phyloP scores from a whole-genome alignment of 2,797 vertebrate species.

The Odontamblyopus rebecca region DNA sequence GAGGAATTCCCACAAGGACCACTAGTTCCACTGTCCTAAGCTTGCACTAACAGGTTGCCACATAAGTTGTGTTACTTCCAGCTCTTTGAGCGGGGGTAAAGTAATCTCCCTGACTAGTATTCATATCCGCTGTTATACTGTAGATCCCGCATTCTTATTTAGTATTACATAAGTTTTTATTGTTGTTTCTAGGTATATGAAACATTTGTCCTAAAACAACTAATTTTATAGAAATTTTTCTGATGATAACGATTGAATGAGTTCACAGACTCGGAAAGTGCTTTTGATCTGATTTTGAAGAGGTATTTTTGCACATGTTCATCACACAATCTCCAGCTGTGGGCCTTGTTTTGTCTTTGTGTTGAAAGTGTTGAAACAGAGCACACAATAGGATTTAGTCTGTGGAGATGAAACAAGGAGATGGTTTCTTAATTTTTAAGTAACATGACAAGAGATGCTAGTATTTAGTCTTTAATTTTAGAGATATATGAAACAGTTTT shows the following conservation, averaged over 20 bases:
- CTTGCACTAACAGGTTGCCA: slow-evolving; percentile 19
- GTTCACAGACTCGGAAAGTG: slow-evolving; percentile 4
- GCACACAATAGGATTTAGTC: slow-evolving; percentile 26
- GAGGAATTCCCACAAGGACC: slow-evolving; percentile 61
- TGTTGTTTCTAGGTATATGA: not conserved
- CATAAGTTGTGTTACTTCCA: slow-evolving; percentile 35
- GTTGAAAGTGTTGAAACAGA: slow-evolving; percentile 30
- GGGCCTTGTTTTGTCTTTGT: slow-evolving; percentile 25
- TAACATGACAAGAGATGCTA: slow-evolving; percentile 9
- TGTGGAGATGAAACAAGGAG: slow-evolving; percentile 13
- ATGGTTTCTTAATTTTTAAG: slow-evolving; percentile 19
- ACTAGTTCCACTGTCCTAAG: slow-evolving; percentile 34
- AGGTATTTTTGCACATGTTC: slow-evolving; percentile 7
- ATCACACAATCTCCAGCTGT: slow-evolving; percentile 1
- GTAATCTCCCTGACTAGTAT: slow-evolving; percentile 27
- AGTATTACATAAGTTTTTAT: not conserved
- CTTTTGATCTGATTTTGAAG: slow-evolving; percentile 1
- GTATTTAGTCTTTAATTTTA: not conserved
- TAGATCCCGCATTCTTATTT: not conserved
- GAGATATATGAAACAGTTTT: not conserved
- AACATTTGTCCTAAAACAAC: not conserved
- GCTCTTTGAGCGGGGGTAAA: slow-evolving; percentile 10
- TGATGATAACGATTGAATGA: not conserved
- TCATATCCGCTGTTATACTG: slow-evolving; percentile 13
- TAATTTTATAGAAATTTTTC: not conserved